These are phyloP conservation scores for Oscheius sp. DNA, from an alignment of 1,140 invertebrate species.

Conservation along the genomic window DNA sequence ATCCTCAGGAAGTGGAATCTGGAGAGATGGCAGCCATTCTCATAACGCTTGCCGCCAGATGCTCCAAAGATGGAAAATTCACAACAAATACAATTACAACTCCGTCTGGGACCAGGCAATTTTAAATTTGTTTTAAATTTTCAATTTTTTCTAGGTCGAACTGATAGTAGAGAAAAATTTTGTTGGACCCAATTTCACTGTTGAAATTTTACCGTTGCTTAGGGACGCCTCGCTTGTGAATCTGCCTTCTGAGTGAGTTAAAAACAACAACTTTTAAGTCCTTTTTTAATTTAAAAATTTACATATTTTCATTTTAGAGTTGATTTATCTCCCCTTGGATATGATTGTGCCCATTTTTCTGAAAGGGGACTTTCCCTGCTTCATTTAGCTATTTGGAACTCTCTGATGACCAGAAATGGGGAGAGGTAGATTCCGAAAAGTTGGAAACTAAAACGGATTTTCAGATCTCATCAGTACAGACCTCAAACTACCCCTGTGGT, in stretches of 20 bases:
- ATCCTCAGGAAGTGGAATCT: slow-evolving; percentile 33
- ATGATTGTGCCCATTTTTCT: slow-evolving; percentile 35
- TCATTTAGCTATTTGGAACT: slow-evolving; percentile 35
- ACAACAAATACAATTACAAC: slow-evolving; percentile 31
- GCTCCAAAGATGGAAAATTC: slow-evolving; percentile 18
- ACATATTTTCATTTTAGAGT: slow-evolving; percentile 14
- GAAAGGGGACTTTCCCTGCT: slow-evolving; percentile 31
- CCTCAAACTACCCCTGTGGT: slow-evolving; percentile 2
- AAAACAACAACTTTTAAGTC: not conserved
- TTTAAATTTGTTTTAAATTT: not conserved
- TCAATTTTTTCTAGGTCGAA: slow-evolving; percentile 18
- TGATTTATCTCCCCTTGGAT: slow-evolving; percentile 27
- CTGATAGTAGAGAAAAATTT: slow-evolving; percentile 35
- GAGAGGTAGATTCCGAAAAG: not conserved
- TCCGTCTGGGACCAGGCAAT: slow-evolving; percentile 34
- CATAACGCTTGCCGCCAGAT: slow-evolving; percentile 19
- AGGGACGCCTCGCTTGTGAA: slow-evolving; percentile 24
- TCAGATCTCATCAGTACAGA: slow-evolving; percentile 14
- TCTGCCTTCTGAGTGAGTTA: slow-evolving; percentile 23
- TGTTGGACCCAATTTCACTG: slow-evolving; percentile 12
- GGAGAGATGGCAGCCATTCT: slow-evolving; percentile 35
- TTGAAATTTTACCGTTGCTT: slow-evolving; percentile 33
- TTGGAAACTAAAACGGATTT: not conserved
- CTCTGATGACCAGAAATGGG: slow-evolving; percentile 18
- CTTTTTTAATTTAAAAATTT: not conserved